Conservation (phyloP, 2,888 invertebrate genomes). For the Diplolepis rosae region DNA sequence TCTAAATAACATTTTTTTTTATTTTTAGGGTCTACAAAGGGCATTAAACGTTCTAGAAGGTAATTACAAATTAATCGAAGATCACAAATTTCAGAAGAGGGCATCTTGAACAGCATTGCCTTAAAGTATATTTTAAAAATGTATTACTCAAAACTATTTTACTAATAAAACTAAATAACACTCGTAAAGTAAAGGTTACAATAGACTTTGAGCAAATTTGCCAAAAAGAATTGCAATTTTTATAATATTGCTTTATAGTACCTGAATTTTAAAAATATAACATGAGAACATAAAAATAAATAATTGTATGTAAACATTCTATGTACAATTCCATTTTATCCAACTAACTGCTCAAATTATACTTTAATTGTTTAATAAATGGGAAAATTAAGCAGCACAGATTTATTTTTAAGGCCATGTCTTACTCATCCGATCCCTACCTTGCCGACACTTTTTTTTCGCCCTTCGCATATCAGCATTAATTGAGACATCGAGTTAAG, state of each 20-base stretch:
- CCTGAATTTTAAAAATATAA: not conserved
- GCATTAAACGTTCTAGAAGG: not conserved
- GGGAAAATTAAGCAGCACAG: too few relatives aligned
- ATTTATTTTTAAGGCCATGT: too few relatives aligned
- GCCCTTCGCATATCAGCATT: too few relatives aligned
- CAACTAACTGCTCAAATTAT: not conserved
- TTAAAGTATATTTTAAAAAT: not conserved
- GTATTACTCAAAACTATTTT: not conserved
- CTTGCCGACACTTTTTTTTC: too few relatives aligned
- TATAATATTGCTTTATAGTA: not conserved
- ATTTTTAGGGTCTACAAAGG: not conserved
- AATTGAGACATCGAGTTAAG: too few relatives aligned
- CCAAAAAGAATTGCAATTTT: not conserved
- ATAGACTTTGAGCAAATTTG: not conserved
- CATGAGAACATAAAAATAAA: not conserved
- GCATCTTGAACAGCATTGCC: not conserved
- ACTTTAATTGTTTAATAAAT: not conserved
- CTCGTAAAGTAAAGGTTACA: not conserved
- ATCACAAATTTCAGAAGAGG: not conserved
- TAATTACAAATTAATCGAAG: not conserved
- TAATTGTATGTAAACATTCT: not conserved
- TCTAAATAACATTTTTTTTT: not conserved
- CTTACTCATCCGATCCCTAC: too few relatives aligned
- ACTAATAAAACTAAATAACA: not conserved
- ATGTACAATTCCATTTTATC: conserved; percentile 2